A percentile compares a stretch with the other conserved stretches of the same genome.
These are phyloP conservation scores for Steinernema scapterisci DNA, from an alignment of 2,888 invertebrate species.

Conservation along the genomic window DNA sequence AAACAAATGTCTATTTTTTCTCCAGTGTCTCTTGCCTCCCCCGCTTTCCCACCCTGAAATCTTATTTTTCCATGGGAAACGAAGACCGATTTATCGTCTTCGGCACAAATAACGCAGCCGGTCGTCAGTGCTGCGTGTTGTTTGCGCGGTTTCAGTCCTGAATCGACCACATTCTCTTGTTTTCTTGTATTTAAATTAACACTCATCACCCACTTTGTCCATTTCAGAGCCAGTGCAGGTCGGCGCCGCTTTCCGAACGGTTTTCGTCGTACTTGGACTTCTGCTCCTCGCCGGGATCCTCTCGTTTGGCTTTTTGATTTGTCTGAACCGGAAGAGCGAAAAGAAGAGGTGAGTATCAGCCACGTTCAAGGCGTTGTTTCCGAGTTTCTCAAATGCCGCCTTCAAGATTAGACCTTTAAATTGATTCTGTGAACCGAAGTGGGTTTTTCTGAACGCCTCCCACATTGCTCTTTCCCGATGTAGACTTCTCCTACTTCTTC, in stretches of 20 bases:
- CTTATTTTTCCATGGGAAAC: slow-evolving; percentile 33
- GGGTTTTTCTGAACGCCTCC: background rate
- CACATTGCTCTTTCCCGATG: background rate
- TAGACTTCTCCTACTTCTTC: background rate
- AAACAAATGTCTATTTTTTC: background rate
- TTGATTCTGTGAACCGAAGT: background rate
- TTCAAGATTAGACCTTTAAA: background rate
- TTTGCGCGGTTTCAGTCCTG: background rate
- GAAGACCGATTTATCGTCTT: background rate
- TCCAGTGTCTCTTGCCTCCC: background rate
- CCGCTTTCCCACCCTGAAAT: slow-evolving; percentile 27
- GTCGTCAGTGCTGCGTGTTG: background rate
- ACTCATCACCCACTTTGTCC: background rate
- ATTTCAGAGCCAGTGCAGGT: slow-evolving; percentile 43
- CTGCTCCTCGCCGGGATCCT: slow-evolving; percentile 42
- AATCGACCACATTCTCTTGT: background rate
- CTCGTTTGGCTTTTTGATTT: slow-evolving; percentile 38
- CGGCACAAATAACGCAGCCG: no score
- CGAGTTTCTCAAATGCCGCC: background rate
- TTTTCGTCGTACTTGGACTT: slow-evolving; percentile 45
- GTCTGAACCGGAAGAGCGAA: slow-evolving; percentile 46
- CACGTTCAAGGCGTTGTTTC: background rate
- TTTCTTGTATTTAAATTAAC: background rate
- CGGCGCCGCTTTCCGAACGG: slow-evolving; percentile 38
- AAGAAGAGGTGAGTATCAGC: slow-evolving; percentile 46